Conservation (phyloP, 2,888 invertebrate genomes). For the Copidosoma aretas region DNA sequence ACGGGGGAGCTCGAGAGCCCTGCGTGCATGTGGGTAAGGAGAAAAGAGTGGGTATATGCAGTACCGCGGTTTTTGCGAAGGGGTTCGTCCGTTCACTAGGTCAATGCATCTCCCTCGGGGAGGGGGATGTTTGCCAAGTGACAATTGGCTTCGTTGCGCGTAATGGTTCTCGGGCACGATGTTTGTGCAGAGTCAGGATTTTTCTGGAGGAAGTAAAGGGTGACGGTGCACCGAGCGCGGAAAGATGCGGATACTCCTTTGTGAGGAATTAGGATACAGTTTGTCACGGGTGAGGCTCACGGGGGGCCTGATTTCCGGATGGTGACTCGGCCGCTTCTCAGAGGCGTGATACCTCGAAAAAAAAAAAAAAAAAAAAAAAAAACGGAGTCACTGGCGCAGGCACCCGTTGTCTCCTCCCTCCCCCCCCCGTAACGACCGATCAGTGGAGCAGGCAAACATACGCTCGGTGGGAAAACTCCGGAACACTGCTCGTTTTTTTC, state of each 20-base stretch:
- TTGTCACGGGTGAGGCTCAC: not conserved
- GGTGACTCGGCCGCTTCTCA: conserved; percentile 30
- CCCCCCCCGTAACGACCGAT: too few species aligned
- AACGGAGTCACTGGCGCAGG: too few species aligned
- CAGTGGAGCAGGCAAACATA: too few species aligned
- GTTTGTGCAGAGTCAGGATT: conserved; percentile 28
- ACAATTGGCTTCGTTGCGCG: not conserved
- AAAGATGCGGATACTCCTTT: conserved; percentile 13
- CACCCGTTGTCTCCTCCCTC: too few species aligned
- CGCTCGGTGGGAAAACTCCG: too few species aligned
- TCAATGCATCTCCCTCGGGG: conserved; percentile 10
- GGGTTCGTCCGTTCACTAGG: conserved; percentile 18
- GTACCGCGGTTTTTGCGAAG: conserved; percentile 9
- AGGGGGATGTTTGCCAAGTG: not conserved
- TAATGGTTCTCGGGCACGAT: conserved; percentile 1
- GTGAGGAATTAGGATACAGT: conserved; percentile 28
- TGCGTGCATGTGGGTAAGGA: not conserved
- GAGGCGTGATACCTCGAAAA: conserved; percentile 29
- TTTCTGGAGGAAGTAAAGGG: too few species aligned
- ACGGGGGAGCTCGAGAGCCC: conserved; percentile 1
- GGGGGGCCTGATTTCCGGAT: conserved; percentile 18
- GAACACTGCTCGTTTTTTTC: too few species aligned
- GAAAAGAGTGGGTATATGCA: not conserved
- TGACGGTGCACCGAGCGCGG: not conserved
- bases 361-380: too few species aligned